A percentile compares a stretch with the other conserved stretches of the same genome.
phyloP scores from a whole-genome alignment of 2,888 invertebrate species.

The Heteromurus nitidus region DNA sequence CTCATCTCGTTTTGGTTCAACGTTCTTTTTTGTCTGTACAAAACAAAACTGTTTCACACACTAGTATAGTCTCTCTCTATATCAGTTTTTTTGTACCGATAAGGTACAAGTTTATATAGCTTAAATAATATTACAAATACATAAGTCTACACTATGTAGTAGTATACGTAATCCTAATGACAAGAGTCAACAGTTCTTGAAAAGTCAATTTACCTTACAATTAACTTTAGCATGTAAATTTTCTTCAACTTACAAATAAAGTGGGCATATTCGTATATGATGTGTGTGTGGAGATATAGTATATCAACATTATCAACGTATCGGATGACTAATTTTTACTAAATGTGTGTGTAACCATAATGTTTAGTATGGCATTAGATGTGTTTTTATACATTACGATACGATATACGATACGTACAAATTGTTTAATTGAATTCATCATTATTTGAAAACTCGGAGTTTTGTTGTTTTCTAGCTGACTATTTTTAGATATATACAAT shows the following conservation, averaged over 20 bases:
- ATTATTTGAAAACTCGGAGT: not conserved
- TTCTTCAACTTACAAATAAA: not conserved
- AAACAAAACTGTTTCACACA: conserved; percentile 34
- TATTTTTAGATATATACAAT: conserved; percentile 33
- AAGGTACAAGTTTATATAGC: conserved; percentile 41
- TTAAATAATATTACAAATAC: too few species aligned
- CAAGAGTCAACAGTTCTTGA: conserved; percentile 57
- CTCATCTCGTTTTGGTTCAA: conserved; percentile 43
- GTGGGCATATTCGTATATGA: too few species aligned
- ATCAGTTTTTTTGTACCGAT: conserved; percentile 27
- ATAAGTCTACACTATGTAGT: too few species aligned
- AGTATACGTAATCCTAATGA: conserved; percentile 54
- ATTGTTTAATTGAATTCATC: too few species aligned
- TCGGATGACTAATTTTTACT: conserved; percentile 17
- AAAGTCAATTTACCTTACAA: conserved; percentile 36
- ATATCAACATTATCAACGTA: not conserved
- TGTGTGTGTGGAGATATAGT: not conserved
- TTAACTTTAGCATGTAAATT: not conserved
- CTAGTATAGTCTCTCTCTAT: not conserved
- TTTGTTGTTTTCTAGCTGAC: conserved; percentile 17
- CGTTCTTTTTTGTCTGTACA: conserved; percentile 39
- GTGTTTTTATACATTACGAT: too few species aligned
- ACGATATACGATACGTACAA: not conserved
- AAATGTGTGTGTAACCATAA: conserved; percentile 5
- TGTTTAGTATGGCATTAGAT: conserved; percentile 1